Base-by-base conservation (phyloP, 30 jellyfish, hydroid and myxozoan genomes). In the Aurelia sp. region DNA sequence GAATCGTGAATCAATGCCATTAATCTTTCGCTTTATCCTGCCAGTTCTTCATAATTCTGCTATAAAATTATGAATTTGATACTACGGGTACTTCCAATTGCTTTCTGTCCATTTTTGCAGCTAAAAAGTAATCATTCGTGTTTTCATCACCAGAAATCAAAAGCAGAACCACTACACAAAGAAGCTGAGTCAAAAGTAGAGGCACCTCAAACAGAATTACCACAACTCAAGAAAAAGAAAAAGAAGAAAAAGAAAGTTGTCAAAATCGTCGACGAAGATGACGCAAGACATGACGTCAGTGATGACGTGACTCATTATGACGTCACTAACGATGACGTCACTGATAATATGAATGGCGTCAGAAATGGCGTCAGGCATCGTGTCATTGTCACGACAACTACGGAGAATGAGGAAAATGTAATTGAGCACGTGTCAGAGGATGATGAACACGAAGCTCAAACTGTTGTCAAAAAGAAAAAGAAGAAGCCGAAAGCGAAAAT, bases 211-310 rank as follows among this genome's bases (percentile, higher is more conserved):
- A 23, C 62, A 13, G 85, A 67, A 4, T 20, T 86, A 41, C 23
- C 80, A 3, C 55, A 27, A 37, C 76, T 65, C 51, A 86, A 62
- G 41, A 75, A 76, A 73, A 86, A 76, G 71, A 87, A 71, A 77
- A 87, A 87, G 70, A 87, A 87, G 73, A 78, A 86, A 64, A 86
- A 77, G 83, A 86, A 76, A 57, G 30, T 55, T 17, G 62, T 60
- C 48, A 47, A 41, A 62, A 76, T 30, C 17, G 83, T 77, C 4
- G 90, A 16, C 0, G 79, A 53, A 21, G 16, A 23, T 44, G 91
- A 55, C 15, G 41, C n/a, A 18, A 41, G 53, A 21, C 57, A 5
- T 68, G 83, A 67, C 19, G 41, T 22, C 27, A 31, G 27, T 47
- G 72, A 30, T 65, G 35, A 66, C 2, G 79, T 13, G 0, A 59